phyloP scores from a whole-genome alignment of 2,113 vertebrate species.

The Larimichthys crocea region DNA sequence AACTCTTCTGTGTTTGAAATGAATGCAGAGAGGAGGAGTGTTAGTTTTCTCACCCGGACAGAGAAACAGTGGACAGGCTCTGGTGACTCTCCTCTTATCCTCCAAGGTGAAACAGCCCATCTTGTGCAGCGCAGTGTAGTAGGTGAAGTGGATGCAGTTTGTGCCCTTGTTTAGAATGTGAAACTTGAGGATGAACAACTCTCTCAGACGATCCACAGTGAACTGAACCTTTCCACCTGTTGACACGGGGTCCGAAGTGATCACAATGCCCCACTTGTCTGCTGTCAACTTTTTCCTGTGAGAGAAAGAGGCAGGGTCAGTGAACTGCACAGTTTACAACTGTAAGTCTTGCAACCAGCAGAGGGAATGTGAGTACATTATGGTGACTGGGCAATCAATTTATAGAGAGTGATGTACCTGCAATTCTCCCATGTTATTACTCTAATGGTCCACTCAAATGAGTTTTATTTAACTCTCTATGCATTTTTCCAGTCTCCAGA shows the following conservation, averaged over 20 bases:
- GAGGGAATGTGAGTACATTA: neutral
- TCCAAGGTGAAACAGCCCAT: constrained; percentile 76
- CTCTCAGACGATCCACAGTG: constrained; percentile 40
- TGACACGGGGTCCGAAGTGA: constrained; percentile 73
- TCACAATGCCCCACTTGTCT: constrained; percentile 85
- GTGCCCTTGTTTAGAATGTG: constrained; percentile 81
- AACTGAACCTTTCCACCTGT: constrained; percentile 83
- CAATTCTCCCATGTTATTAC: neutral
- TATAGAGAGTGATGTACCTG: neutral
- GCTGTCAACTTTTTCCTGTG: constrained; percentile 80
- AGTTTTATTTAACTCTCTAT: no score
- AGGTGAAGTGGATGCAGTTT: constrained; percentile 78
- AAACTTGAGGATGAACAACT: constrained; percentile 70
- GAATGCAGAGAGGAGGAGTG: neutral
- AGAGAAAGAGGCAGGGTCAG: neutral
- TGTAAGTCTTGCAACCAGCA: neutral
- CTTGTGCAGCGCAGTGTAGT: constrained; percentile 72
- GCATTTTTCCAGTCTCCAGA: no score
- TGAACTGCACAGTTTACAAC: neutral
- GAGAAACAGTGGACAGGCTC: constrained; percentile 77
- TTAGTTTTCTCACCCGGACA: constrained; percentile 82
- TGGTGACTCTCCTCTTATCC: constrained; percentile 72
- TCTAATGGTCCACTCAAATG: neutral
- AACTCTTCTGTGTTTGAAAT: neutral
- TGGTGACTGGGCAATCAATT: neutral